phyloP scores from a whole-genome alignment of 1,140 invertebrate genomes.

The Drosophila kanapiae region DNA sequence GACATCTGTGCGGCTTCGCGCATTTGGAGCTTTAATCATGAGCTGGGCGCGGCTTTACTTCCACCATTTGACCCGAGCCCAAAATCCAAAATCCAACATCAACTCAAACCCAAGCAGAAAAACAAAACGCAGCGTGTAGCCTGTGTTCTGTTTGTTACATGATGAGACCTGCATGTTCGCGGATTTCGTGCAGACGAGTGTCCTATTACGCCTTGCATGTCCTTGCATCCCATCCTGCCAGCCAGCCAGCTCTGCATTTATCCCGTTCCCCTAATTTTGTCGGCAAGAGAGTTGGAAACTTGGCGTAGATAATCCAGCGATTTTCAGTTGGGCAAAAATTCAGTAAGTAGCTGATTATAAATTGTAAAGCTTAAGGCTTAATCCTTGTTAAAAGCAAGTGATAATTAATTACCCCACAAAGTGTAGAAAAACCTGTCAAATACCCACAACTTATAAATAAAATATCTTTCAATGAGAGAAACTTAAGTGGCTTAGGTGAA shows the following conservation, averaged over 20 bases:
- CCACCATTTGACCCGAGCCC: conserved; percentile 44
- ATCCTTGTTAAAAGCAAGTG: no score
- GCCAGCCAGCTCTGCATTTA: conserved; percentile 15
- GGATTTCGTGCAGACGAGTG: conserved; percentile 43
- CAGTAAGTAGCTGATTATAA: no score
- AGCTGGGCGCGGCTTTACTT: conserved; percentile 55
- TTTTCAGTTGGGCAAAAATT: no score
- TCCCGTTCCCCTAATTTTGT: conserved; percentile 4
- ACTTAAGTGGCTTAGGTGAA: background rate
- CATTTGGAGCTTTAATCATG: conserved; percentile 71
- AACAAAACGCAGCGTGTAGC: conserved; percentile 12
- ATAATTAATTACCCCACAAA: no score
- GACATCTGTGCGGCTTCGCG: conserved; percentile 26
- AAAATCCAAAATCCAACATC: background rate
- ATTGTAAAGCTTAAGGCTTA: no score
- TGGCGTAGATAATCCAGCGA: no score
- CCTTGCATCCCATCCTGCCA: conserved; percentile 17
- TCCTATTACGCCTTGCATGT: conserved; percentile 36
- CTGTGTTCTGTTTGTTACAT: conserved; percentile 35
- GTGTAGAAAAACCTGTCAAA: background rate
- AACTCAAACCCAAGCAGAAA: conserved; percentile 4
- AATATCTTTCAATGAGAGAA: background rate
- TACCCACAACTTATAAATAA: background rate
- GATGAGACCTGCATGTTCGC: conserved; percentile 54
- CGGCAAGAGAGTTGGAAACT: background rate